phyloP scores from a whole-genome alignment of 2,113 vertebrate genomes.

The Callospermophilus lateralis region DNA sequence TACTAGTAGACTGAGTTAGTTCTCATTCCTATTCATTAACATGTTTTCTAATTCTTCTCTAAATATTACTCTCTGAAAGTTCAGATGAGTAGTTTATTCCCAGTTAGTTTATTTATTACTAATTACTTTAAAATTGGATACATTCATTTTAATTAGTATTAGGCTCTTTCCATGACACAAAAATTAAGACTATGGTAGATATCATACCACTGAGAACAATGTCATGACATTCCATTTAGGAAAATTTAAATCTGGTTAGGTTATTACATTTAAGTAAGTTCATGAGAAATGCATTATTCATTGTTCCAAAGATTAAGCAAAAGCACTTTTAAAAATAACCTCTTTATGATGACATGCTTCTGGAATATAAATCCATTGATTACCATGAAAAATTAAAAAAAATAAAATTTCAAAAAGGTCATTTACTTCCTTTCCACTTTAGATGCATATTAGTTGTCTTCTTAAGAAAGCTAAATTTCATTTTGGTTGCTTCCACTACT shows the following conservation, averaged over 20 bases:
- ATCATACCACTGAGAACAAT: background rate
- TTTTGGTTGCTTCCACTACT: background rate
- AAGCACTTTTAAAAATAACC: background rate
- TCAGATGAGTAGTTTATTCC: background rate
- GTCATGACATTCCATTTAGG: background rate
- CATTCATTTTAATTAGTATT: background rate
- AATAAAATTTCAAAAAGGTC: background rate
- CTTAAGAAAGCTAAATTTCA: constrained; percentile 56
- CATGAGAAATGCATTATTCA: background rate
- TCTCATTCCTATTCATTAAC: background rate
- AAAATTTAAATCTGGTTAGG: background rate
- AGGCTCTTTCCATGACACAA: background rate
- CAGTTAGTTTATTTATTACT: background rate
- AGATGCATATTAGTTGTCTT: background rate
- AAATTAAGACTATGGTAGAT: background rate
- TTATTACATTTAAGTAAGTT: background rate
- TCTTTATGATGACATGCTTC: background rate
- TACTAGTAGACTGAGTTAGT: background rate
- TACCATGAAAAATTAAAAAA: background rate
- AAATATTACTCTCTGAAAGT: background rate
- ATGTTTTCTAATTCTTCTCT: background rate
- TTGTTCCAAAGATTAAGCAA: background rate
- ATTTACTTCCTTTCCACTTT: background rate
- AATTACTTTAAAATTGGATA: background rate
- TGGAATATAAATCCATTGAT: background rate